Percentiles rank a stretch among this genome's conserved stretches.
Conservation (phyloP, 1,140 invertebrate genomes). For the Sweltsa coloradensis region DNA sequence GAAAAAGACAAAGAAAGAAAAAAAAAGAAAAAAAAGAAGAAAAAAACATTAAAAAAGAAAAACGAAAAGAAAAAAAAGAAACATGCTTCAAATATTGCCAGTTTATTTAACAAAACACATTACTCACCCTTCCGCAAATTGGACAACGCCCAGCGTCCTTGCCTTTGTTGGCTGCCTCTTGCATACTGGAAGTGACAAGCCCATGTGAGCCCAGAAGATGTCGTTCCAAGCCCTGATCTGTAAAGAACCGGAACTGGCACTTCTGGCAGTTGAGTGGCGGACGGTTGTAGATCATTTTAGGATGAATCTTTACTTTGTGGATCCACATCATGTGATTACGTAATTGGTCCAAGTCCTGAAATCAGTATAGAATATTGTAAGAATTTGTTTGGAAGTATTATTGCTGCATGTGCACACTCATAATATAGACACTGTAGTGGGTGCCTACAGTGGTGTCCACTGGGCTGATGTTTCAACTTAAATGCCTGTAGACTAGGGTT, state of each 20-base stretch:
- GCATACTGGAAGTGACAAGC: slow-evolving; percentile 89
- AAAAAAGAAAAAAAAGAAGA: not conserved
- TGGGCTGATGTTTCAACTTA: too few species aligned
- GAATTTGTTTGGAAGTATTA: too few species aligned
- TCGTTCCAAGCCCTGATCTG: slow-evolving; percentile 75
- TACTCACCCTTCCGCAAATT: slow-evolving; percentile 68
- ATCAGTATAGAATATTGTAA: too few species aligned
- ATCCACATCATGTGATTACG: slow-evolving; percentile 94
- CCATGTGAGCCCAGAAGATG: slow-evolving; percentile 88
- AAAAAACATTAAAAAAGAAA: not conserved
- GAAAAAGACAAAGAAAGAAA: too few species aligned
- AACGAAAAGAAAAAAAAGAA: slow-evolving; percentile 2
- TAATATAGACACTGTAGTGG: too few species aligned
- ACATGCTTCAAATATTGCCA: not conserved
- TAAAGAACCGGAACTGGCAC: slow-evolving; percentile 81
- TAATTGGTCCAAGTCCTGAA: slow-evolving; percentile 73
- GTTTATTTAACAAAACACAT: not conserved
- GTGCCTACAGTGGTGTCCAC: too few species aligned
- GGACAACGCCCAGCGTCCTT: slow-evolving; percentile 89
- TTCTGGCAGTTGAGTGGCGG: slow-evolving; percentile 92
- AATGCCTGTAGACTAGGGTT: too few species aligned
- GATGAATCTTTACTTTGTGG: slow-evolving; percentile 92
- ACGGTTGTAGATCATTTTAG: slow-evolving; percentile 90
- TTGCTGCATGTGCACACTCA: too few species aligned
- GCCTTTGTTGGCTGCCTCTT: slow-evolving; percentile 87